Percentiles rank a stretch among this genome's conserved stretches.
Evolutionary conservation across 64 coral and sea anemone species (phyloP).

Genomic region (Trachythela sp.): DNA sequence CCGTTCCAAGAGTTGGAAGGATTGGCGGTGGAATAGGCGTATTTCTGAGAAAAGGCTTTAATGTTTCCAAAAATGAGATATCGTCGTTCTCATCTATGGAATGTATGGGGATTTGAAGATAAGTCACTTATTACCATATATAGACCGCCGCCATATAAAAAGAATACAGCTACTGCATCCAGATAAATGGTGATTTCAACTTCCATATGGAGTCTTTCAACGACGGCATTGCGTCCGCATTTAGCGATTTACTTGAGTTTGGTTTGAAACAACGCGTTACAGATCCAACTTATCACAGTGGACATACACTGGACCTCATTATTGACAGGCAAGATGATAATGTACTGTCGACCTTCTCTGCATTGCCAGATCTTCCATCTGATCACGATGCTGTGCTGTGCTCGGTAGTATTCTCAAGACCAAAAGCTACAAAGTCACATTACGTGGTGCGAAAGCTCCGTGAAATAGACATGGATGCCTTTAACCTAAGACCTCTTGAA

Average conservation of each 20-base stretch:
- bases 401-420: slow-evolving; percentile 19
- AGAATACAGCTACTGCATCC: not conserved
- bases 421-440: slow-evolving; percentile 22
- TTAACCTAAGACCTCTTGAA: slow-evolving; percentile 39
- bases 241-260: slow-evolving; percentile 20
- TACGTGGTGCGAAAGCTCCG: not conserved
- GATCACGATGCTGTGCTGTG: slow-evolving; percentile 41
- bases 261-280: slow-evolving; percentile 11
- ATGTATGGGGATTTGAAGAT: not conserved
- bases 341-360: slow-evolving; percentile 17
- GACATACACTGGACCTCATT: slow-evolving; percentile 18
- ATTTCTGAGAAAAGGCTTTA: not conserved
- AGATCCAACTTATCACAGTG: not conserved
- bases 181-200: not conserved
- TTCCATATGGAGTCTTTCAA: slow-evolving; percentile 19
- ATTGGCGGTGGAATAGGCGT: not conserved
- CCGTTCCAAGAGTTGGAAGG: not conserved
- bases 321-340: slow-evolving; percentile 29
- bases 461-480: slow-evolving; percentile 21
- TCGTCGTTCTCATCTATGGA: not conserved
- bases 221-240: not conserved
- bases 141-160: not conserved
- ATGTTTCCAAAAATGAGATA: not conserved
- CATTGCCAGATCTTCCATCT: slow-evolving; percentile 30
- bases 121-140: not conserved